Evolutionary conservation across 1,140 invertebrate species (phyloP).

Genomic region (Varroa destructor): DNA sequence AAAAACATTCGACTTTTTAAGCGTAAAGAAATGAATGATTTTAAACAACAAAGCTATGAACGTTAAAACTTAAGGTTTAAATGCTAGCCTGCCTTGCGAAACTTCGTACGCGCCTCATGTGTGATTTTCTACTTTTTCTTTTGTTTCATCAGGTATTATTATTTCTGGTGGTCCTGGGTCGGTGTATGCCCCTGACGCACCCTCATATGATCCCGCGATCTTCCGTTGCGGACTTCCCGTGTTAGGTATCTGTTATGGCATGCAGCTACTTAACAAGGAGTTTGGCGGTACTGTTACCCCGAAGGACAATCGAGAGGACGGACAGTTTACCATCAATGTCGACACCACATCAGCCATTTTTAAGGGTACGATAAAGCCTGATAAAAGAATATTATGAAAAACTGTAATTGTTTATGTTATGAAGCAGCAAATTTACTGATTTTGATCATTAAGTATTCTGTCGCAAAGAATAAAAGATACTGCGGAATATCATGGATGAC

Average conservation of each 20-base stretch:
- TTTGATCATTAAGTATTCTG: neutral
- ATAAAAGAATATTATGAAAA: too few species aligned
- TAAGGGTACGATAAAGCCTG: conserved; percentile 54
- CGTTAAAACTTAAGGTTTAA: too few species aligned
- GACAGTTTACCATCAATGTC: conserved; percentile 76
- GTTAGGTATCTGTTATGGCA: conserved; percentile 95
- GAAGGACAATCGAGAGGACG: conserved; percentile 82
- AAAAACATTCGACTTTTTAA: too few species aligned
- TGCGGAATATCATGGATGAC: conserved; percentile 16
- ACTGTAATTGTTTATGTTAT: neutral
- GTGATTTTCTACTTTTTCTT: conserved; percentile 30
- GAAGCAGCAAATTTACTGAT: neutral
- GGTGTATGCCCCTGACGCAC: conserved; percentile 83
- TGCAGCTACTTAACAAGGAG: conserved; percentile 94
- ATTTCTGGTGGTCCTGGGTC: conserved; percentile 95
- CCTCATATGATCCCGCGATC: conserved; percentile 83
- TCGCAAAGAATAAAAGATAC: neutral
- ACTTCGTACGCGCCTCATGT: conserved; percentile 17
- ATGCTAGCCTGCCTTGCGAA: neutral
- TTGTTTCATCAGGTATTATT: conserved; percentile 66
- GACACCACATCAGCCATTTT: conserved; percentile 78
- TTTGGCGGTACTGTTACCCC: conserved; percentile 81
- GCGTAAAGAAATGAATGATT: too few species aligned
- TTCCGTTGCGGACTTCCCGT: conserved; percentile 89
- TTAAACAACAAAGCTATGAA: too few species aligned